Percentiles rank a stretch among this genome's conserved stretches.
These are phyloP conservation scores for Beris morrisii DNA, from an alignment of 2,888 invertebrate species.

Conservation along the genomic window DNA sequence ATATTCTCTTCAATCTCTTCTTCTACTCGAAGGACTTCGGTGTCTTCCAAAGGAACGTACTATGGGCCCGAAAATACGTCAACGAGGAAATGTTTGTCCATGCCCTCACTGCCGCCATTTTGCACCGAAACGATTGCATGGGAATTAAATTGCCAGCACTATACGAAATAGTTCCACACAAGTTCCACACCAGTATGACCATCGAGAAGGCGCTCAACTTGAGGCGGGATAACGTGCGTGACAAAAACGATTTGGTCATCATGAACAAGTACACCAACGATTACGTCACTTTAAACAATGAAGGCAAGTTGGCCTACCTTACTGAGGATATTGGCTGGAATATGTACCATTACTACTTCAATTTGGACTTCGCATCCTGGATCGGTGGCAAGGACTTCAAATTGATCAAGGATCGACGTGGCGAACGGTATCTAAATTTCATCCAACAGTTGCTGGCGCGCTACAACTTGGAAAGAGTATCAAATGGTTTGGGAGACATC, in stretches of 20 bases:
- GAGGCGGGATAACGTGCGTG: slow-evolving; percentile 40
- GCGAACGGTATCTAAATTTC: slow-evolving; percentile 66
- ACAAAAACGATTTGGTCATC: slow-evolving; percentile 45
- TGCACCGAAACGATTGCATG: slow-evolving; percentile 68
- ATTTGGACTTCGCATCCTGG: slow-evolving; percentile 65
- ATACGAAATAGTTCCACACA: slow-evolving; percentile 77
- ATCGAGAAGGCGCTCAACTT: slow-evolving; percentile 55
- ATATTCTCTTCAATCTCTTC: slow-evolving; percentile 61
- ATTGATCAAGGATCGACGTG: slow-evolving; percentile 62
- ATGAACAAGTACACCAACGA: slow-evolving; percentile 60
- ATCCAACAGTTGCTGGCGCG: slow-evolving; percentile 71
- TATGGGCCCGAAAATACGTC: slow-evolving; percentile 68
- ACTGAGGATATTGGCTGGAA: slow-evolving; percentile 68
- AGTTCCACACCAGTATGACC: slow-evolving; percentile 59
- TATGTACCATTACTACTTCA: slow-evolving; percentile 61
- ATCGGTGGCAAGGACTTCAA: slow-evolving; percentile 61
- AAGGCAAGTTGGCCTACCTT: slow-evolving; percentile 64
- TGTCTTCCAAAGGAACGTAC: slow-evolving; percentile 60
- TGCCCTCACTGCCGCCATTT: slow-evolving; percentile 67
- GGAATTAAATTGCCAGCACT: slow-evolving; percentile 70
- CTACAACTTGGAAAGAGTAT: slow-evolving; percentile 76
- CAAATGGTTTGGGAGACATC: slow-evolving; percentile 70
- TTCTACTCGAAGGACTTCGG: slow-evolving; percentile 64
- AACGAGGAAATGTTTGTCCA: slow-evolving; percentile 77
- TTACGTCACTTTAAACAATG: slow-evolving; percentile 55